Percentiles rank a stretch among this genome's conserved stretches.
Evolutionary conservation across 2,113 vertebrate genomes (phyloP).

Genomic region (Mola mola): DNA sequence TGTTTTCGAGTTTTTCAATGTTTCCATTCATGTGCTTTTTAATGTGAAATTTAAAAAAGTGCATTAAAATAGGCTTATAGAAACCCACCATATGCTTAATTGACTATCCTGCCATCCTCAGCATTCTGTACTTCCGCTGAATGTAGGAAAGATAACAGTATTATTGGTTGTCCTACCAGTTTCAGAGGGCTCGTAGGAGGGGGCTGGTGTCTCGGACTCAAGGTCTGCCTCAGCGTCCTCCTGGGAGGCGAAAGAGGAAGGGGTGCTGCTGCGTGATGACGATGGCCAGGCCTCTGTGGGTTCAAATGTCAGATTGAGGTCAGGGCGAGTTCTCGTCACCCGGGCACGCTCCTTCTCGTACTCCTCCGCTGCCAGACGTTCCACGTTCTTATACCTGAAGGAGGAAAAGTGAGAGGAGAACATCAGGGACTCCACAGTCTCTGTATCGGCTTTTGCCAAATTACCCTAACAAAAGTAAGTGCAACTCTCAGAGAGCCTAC

Average conservation of each 20-base stretch:
- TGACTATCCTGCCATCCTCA: too few species aligned
- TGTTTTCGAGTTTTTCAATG: too few species aligned
- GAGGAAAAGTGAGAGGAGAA: slow-evolving; percentile 19
- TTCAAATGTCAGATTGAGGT: slow-evolving; percentile 85
- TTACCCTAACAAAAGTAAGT: slow-evolving; percentile 3
- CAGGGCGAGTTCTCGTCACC: slow-evolving; percentile 80
- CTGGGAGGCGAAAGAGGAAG: slow-evolving; percentile 79
- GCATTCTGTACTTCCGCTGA: too few species aligned
- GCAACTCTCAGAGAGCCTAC: background rate
- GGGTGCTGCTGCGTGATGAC: slow-evolving; percentile 77
- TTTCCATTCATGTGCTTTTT: background rate
- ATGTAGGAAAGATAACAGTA: background rate
- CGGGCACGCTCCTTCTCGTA: slow-evolving; percentile 87
- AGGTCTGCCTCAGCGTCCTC: slow-evolving; percentile 77
- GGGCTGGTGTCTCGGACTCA: slow-evolving; percentile 59
- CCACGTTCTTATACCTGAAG: slow-evolving; percentile 93
- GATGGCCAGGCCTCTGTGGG: slow-evolving; percentile 80
- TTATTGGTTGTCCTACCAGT: slow-evolving; percentile 60
- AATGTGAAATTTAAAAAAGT: background rate
- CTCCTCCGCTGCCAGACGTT: slow-evolving; percentile 90
- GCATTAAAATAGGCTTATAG: too few species aligned
- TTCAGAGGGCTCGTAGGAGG: slow-evolving; percentile 61
- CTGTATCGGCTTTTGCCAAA: slow-evolving; percentile 3
- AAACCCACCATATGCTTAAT: too few species aligned
- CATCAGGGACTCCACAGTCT: slow-evolving; percentile 5